phyloP scores from a whole-genome alignment of 2,797 vertebrate species.

The Sebastes steindachneri region DNA sequence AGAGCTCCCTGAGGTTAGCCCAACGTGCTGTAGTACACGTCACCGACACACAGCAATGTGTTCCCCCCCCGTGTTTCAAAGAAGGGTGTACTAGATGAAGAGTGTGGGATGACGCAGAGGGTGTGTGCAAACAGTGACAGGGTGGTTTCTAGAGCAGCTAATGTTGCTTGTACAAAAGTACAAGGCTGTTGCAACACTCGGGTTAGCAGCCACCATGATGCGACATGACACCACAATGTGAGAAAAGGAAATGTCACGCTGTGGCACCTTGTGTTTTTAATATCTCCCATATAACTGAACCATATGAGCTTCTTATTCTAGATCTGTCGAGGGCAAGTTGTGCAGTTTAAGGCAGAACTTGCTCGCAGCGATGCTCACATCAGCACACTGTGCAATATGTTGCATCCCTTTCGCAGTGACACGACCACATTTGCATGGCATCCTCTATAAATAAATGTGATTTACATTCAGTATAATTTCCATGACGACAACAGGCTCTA shows the following conservation, averaged over 20 bases:
- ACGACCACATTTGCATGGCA: constrained; percentile 23
- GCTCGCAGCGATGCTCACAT: neutral
- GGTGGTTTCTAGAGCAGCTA: neutral
- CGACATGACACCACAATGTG: neutral
- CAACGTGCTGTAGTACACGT: neutral
- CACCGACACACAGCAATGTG: neutral
- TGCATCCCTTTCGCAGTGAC: constrained; percentile 8
- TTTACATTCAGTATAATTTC: constrained; percentile 11
- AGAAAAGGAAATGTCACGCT: constrained; percentile 18
- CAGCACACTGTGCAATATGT: neutral
- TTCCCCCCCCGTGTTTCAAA: neutral
- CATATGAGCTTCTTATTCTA: neutral
- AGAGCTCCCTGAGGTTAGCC: constrained; percentile 89
- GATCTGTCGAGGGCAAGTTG: neutral
- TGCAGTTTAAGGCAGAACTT: neutral
- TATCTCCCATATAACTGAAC: neutral
- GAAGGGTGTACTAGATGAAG: neutral
- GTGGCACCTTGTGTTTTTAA: neutral
- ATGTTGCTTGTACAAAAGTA: neutral
- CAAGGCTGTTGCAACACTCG: neutral
- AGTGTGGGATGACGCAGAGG: neutral
- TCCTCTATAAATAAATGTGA: constrained; percentile 20
- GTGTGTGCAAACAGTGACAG: neutral
- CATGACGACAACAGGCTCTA: neutral
- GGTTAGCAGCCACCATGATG: neutral